Conservation (phyloP, 2,797 vertebrate genomes). For the Sphenodon punctatus region DNA sequence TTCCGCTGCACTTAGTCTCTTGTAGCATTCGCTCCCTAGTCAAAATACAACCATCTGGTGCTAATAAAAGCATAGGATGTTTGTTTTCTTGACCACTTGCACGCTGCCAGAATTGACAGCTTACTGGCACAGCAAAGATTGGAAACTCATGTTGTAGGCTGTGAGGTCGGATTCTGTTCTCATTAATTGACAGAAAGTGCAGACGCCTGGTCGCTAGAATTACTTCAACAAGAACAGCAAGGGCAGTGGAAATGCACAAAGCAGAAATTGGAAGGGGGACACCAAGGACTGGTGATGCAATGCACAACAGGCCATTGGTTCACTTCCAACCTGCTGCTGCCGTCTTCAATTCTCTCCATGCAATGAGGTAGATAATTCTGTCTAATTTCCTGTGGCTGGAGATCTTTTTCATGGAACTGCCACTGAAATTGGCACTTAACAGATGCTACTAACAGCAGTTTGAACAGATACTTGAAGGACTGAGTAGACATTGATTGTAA, state of each 20-base stretch:
- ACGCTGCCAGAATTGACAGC: slow-evolving; percentile 11
- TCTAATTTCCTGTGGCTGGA: rapidly evolving
- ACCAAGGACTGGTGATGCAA: neutral
- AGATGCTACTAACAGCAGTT: rapidly evolving
- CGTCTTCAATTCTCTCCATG: neutral
- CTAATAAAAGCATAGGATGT: slow-evolving; percentile 29
- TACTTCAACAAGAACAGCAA: neutral
- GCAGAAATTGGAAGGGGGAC: neutral
- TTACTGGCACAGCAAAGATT: neutral
- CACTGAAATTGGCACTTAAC: neutral
- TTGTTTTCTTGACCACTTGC: slow-evolving; percentile 32
- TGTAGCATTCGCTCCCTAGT: neutral
- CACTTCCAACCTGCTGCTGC: neutral
- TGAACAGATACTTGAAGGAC: neutral
- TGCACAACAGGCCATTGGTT: neutral
- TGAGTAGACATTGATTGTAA: neutral
- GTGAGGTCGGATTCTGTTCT: neutral
- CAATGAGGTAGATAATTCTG: rapidly evolving
- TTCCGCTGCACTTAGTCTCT: neutral
- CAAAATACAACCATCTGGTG: slow-evolving; percentile 13
- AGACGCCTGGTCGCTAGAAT: neutral
- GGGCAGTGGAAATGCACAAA: rapidly evolving
- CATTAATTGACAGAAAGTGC: neutral
- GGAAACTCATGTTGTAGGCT: neutral
- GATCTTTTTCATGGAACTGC: neutral